phyloP scores from a whole-genome alignment of 1,140 invertebrate genomes.

The Drosophila biarmipes region DNA sequence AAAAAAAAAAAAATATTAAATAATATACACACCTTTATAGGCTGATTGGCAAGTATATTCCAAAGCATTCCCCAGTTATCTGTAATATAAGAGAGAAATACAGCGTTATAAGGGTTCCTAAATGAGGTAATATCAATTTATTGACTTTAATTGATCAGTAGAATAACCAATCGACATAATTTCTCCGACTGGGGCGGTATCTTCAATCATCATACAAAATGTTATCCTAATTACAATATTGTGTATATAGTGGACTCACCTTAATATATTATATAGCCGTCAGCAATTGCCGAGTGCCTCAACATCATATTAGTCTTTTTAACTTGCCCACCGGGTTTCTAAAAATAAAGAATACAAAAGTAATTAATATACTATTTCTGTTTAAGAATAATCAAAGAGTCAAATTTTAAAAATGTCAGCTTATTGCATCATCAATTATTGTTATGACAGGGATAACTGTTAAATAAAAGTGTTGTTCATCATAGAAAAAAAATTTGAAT shows the following conservation, averaged over 20 bases:
- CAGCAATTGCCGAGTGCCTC: too few species aligned
- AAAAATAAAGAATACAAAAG: neutral
- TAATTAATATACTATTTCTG: neutral
- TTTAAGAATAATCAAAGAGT: too few species aligned
- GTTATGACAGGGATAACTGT: slow-evolving; percentile 76
- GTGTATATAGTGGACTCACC: neutral
- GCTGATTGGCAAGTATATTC: neutral
- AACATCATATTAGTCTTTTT: neutral
- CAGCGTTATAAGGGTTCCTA: neutral
- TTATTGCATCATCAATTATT: slow-evolving; percentile 61
- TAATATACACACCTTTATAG: slow-evolving; percentile 12
- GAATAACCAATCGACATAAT: neutral
- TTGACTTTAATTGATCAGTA: neutral
- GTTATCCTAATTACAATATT: neutral
- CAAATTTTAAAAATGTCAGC: slow-evolving; percentile 17
- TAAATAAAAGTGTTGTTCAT: slow-evolving; percentile 60
- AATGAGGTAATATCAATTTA: neutral
- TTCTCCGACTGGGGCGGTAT: slow-evolving; percentile 6
- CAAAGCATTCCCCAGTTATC: neutral
- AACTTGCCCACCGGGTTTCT: too few species aligned
- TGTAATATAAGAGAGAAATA: slow-evolving; percentile 8
- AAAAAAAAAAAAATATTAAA: neutral
- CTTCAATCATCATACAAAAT: neutral
- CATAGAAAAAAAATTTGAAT: slow-evolving; percentile 1
- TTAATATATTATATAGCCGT: neutral